phyloP scores from a whole-genome alignment of 2,113 vertebrate species.

The Columba janthina region DNA sequence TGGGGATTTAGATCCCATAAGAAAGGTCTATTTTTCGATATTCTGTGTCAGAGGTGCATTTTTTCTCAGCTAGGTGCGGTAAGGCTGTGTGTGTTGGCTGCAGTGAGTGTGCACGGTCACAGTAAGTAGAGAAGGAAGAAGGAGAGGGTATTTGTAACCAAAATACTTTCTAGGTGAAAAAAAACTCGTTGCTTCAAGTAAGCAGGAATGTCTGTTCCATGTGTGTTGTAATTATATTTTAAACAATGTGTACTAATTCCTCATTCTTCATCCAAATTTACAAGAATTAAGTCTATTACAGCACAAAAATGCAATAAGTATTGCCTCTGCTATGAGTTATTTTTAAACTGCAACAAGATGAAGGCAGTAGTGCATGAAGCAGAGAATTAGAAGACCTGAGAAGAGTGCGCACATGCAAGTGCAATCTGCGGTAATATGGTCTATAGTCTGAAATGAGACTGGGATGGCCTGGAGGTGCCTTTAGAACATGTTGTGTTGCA shows the following conservation, averaged over 20 bases:
- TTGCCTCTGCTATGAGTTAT: not conserved
- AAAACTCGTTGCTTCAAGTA: not conserved
- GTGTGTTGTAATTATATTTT: not conserved
- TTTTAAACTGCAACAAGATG: not conserved
- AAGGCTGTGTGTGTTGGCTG: not conserved
- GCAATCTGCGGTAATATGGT: not conserved
- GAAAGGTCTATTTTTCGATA: not conserved
- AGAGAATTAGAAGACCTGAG: not conserved
- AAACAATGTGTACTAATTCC: not conserved
- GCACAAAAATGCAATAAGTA: not conserved
- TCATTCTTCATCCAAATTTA: not conserved
- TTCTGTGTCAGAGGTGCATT: not conserved
- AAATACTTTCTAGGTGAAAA: not conserved
- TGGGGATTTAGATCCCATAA: not conserved
- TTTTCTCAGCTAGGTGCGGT: not conserved
- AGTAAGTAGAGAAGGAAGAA: not conserved
- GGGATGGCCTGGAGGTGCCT: not conserved
- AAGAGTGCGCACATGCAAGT: not conserved
- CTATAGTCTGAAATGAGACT: not conserved
- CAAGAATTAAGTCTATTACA: not conserved
- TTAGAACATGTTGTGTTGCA: not conserved
- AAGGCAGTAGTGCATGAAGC: not conserved
- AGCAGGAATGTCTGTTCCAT: not conserved
- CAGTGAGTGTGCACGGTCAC: not conserved
- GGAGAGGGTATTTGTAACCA: not conserved